phyloP scores from a whole-genome alignment of 2,888 invertebrate genomes.

The Zaprionus lineosus region DNA sequence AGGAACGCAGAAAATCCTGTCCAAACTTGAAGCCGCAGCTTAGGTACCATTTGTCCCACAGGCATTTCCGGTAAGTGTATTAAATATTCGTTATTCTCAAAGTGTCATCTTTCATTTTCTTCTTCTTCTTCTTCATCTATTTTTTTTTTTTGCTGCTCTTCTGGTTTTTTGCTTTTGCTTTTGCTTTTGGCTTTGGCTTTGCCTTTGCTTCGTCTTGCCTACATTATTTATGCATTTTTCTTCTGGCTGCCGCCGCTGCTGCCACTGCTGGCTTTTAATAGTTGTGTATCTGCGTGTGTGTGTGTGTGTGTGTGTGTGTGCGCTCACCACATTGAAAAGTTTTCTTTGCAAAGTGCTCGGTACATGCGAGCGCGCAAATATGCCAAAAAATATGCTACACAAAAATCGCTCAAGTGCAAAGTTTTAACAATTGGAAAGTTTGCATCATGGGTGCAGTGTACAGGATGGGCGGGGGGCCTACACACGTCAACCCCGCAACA shows the following conservation, averaged over 20 bases:
- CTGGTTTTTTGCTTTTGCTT: constrained; percentile 11
- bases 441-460: constrained; percentile 64
- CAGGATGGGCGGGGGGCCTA: not conserved
- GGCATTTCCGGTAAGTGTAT: too few species aligned
- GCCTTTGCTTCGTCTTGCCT: constrained; percentile 44
- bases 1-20: not conserved
- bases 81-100: constrained; percentile 29
- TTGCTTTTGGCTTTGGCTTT: constrained; percentile 32
- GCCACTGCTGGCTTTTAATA: constrained; percentile 64
- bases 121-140: constrained; percentile 22
- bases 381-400: constrained; percentile 78
- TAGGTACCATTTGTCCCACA: too few species aligned
- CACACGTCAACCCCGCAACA: constrained; percentile 2
- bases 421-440: constrained; percentile 78
- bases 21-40: too few species aligned
- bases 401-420: constrained; percentile 79
- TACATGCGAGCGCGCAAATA: constrained; percentile 74
- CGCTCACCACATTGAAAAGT: constrained; percentile 76
- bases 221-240: constrained; percentile 75
- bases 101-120: constrained; percentile 29
- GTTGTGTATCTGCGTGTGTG: constrained; percentile 45
- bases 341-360: constrained; percentile 76
- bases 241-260: constrained; percentile 56
- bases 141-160: not conserved
- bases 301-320: constrained; percentile 24